Percentiles rank a stretch among this genome's conserved stretches.
These are phyloP conservation scores for Syrmaticus mikado DNA, from an alignment of 2,113 vertebrate species.

Conservation along the genomic window DNA sequence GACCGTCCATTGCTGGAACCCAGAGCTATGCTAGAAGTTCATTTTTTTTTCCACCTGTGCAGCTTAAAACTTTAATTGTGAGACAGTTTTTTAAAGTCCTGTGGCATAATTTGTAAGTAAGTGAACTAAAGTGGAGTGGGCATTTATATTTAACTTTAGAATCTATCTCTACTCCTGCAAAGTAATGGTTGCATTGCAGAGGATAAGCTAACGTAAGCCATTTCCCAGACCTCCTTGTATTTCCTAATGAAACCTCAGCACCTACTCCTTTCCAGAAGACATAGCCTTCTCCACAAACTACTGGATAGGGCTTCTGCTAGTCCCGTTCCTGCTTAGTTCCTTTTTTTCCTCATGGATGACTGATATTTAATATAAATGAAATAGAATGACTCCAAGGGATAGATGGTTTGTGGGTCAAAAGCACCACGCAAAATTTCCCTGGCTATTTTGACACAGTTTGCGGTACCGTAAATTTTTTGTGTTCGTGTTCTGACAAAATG, in stretches of 20 bases:
- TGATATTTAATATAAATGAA: not conserved
- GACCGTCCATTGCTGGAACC: not conserved
- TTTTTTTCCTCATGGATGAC: not conserved
- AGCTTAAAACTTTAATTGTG: conserved; percentile 32
- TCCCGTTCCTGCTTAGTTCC: not conserved
- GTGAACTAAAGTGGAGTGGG: not conserved
- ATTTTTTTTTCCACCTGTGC: conserved; percentile 45
- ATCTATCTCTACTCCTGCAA: not conserved
- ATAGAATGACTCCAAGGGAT: not conserved
- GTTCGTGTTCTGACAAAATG: not conserved
- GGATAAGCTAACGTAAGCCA: not conserved
- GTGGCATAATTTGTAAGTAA: conserved; percentile 28
- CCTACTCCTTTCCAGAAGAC: not conserved
- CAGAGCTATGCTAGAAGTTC: not conserved
- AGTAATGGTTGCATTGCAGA: not conserved
- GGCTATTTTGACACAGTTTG: not conserved
- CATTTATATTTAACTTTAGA: not conserved
- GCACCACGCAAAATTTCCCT: not conserved
- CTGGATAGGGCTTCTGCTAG: not conserved
- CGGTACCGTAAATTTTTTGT: not conserved
- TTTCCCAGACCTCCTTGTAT: not conserved
- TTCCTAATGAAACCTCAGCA: not conserved
- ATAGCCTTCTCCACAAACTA: not conserved
- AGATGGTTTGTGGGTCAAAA: not conserved
- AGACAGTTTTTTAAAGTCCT: conserved; percentile 5